Evolutionary conservation across 1,140 invertebrate species (phyloP).

Genomic region (Platyscapa corneri): DNA sequence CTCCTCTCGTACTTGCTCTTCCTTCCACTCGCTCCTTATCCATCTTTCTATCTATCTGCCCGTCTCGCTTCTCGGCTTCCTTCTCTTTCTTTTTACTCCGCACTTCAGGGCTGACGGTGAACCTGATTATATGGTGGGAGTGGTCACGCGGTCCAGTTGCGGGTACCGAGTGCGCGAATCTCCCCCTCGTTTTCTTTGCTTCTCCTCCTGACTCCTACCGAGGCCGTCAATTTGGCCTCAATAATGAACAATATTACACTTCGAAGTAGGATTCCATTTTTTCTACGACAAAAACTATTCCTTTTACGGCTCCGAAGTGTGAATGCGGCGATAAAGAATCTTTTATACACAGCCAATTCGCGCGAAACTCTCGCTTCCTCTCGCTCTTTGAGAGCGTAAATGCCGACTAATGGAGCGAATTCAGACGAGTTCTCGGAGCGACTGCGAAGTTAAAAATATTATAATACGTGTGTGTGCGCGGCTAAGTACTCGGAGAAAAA

Average conservation of each 20-base stretch:
- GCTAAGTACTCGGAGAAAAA: too few species aligned
- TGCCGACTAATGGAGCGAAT: not conserved
- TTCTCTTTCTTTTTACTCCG: conserved; percentile 43
- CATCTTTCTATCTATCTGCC: conserved; percentile 27
- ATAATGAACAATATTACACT: not conserved
- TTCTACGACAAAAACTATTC: not conserved
- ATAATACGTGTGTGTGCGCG: not conserved
- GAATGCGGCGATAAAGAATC: not conserved
- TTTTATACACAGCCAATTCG: not conserved
- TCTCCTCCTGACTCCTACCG: not conserved
- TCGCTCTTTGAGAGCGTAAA: too few species aligned
- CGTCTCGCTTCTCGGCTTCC: conserved; percentile 50
- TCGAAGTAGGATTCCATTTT: not conserved
- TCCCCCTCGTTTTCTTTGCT: not conserved
- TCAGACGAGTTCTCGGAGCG: not conserved
- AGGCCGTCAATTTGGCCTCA: not conserved
- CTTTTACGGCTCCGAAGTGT: not conserved
- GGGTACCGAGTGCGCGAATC: conserved; percentile 25
- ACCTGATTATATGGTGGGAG: conserved; percentile 63
- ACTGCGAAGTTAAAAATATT: not conserved
- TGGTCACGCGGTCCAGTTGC: conserved; percentile 59
- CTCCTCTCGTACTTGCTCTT: conserved; percentile 34
- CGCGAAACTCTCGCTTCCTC: not conserved
- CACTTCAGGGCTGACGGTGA: conserved; percentile 55
- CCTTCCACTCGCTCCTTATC: conserved; percentile 26